Percentiles rank a stretch among this genome's conserved stretches.
Conservation (phyloP, 2,113 vertebrate species). For the Ctenodactylus gundi region DNA sequence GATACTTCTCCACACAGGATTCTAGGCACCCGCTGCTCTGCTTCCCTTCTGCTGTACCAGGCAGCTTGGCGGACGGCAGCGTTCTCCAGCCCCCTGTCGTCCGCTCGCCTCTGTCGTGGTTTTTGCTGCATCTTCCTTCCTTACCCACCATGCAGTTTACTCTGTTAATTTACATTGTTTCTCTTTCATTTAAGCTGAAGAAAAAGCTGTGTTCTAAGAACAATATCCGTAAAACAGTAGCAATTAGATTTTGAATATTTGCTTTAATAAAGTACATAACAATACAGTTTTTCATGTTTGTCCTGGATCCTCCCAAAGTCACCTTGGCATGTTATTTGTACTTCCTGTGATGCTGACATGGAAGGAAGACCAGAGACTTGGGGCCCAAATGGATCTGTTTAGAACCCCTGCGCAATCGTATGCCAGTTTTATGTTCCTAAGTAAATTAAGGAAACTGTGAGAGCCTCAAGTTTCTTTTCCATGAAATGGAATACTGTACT, state of each 20-base stretch:
- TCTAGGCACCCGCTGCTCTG: not conserved
- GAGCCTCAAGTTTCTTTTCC: not conserved
- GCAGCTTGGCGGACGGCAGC: accelerated
- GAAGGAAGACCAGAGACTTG: not conserved
- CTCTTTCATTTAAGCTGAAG: not conserved
- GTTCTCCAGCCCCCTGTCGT: not conserved
- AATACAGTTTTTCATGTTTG: not conserved
- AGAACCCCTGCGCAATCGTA: not conserved
- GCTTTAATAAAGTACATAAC: not conserved
- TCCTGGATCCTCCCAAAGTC: not conserved
- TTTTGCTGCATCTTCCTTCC: not conserved
- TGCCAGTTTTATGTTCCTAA: not conserved
- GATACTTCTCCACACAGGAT: not conserved
- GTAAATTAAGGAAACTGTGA: not conserved
- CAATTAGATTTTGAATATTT: not conserved
- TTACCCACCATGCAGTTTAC: not conserved
- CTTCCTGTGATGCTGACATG: not conserved
- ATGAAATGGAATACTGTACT: not conserved
- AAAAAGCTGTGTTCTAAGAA: not conserved
- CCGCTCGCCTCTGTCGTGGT: not conserved
- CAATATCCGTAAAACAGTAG: not conserved
- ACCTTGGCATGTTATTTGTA: not conserved
- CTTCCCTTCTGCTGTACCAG: not conserved
- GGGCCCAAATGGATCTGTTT: not conserved
- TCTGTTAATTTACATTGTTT: not conserved